Evolutionary conservation across 2,797 vertebrate species (phyloP), one percentile per base, ranked within the genome.

Genomic region (Nasua narica): DNA sequence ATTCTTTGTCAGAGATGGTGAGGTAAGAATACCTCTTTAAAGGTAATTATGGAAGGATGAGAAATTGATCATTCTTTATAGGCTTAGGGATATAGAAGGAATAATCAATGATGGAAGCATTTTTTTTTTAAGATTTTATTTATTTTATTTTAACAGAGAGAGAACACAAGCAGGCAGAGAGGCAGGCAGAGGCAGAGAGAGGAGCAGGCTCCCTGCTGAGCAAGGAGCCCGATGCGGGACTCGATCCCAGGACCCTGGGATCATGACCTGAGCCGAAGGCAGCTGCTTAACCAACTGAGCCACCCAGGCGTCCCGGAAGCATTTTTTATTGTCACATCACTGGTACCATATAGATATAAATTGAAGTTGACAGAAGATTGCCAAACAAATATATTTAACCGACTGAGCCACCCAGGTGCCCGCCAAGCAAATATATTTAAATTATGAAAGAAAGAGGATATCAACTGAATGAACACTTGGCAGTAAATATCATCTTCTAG

Each of bases 351-450:
- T 95, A 98, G 94, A 96, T 97, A 93, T 29, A 65, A 92, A 95
- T 96, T 96, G 96, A 77, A 97, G 87, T 1, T 32, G 91, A 50
- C 35, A 97, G 92, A 97, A 86, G 77, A 93, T 92, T 98, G 97
- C 97, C 94, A 98, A 88, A 91, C 74, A 94, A 96, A 90, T 18
- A 3, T 95, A 84, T 97, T 96, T 79, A 96, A 97, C 14, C 3
- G 29, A 62, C 60, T 32, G 60, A 62, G 29, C 29, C 60, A 62
- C 29, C 60, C 60, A 62, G 14, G 60, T 62, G 29, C 60, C 29
- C 0, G 97, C 97, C 94, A 98, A 91, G 92, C 77, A 95, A 95
- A 90, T 18, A 3, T 94, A 84, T 97, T 96, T 79, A 96, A 97
- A 92, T 97, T 87, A 70, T 95, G 81, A 86, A 93, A 92, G 60